These are phyloP conservation scores for Galago senegalensis DNA, from an alignment of 2,797 vertebrate genomes.

Conservation along the genomic window DNA sequence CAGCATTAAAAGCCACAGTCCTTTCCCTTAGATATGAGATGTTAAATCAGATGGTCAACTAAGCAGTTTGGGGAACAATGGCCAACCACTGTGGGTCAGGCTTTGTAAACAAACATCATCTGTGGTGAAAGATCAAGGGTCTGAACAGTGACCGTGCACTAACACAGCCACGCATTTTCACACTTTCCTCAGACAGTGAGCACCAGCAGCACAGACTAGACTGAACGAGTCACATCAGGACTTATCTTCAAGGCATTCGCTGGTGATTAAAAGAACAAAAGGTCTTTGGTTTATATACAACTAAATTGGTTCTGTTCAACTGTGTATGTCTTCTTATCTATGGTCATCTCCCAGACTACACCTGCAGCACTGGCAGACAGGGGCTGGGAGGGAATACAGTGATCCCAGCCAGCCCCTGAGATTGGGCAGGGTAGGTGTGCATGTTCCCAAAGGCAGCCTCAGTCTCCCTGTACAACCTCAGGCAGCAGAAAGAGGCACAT, in stretches of 20 bases:
- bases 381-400: too few species aligned
- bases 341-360: background rate
- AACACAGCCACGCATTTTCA: too few species aligned
- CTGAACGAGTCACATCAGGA: rapidly evolving
- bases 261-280: background rate
- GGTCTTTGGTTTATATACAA: background rate
- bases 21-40: background rate
- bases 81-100: background rate
- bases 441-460: background rate
- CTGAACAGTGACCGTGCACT: too few species aligned
- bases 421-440: background rate
- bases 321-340: background rate
- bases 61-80: rapidly evolving
- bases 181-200: background rate
- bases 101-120: background rate
- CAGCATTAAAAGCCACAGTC: background rate
- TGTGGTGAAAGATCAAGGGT: background rate
- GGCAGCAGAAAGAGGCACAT: background rate
- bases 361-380: rapidly evolving
- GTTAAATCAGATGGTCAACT: background rate
- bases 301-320: background rate
- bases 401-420: background rate
- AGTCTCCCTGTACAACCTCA: background rate
- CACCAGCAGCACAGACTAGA: too few species aligned
- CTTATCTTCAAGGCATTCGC: background rate